A percentile compares a stretch with the other conserved stretches of the same genome.
These are phyloP conservation scores for Acleris holmiana DNA, from an alignment of 2,888 invertebrate species.

Conservation along the genomic window DNA sequence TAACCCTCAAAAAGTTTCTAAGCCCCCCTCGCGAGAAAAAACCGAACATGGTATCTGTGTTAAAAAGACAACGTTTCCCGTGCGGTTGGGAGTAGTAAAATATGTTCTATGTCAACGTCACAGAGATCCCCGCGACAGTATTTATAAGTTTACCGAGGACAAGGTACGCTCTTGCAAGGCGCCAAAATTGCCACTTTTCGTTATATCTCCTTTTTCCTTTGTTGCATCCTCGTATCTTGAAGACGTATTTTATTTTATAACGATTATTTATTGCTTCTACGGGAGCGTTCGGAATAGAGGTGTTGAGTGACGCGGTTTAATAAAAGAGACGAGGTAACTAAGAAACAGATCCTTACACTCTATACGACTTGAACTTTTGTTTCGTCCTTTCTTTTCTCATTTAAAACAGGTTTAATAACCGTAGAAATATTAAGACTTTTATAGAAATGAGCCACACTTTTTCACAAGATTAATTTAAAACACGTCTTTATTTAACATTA, in stretches of 20 bases:
- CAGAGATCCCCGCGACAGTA: constrained; percentile 43
- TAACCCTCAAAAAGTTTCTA: constrained; percentile 56
- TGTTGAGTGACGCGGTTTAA: constrained; percentile 36
- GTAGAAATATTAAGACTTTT: constrained; percentile 5
- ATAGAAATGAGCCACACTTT: neutral
- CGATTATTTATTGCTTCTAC: constrained; percentile 52
- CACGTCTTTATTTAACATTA: neutral
- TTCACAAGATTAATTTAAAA: constrained; percentile 11
- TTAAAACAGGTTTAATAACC: constrained; percentile 15
- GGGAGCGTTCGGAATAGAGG: constrained; percentile 34
- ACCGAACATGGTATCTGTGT: constrained; percentile 61
- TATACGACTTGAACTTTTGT: constrained; percentile 8
- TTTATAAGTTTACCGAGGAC: constrained; percentile 46
- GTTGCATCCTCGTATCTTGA: constrained; percentile 60
- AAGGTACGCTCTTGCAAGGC: constrained; percentile 60
- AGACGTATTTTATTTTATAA: constrained; percentile 63
- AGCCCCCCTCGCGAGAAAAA: constrained; percentile 53
- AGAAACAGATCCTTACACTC: constrained; percentile 15
- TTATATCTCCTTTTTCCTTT: constrained; percentile 64
- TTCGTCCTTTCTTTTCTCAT: constrained; percentile 8
- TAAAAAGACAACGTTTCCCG: constrained; percentile 47
- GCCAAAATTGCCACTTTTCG: constrained; percentile 75
- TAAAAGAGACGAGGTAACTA: constrained; percentile 22
- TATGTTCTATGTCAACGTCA: constrained; percentile 43
- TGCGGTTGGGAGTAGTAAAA: constrained; percentile 37